phyloP scores from a whole-genome alignment of 2,113 vertebrate species.

The Tautogolabrus adspersus region DNA sequence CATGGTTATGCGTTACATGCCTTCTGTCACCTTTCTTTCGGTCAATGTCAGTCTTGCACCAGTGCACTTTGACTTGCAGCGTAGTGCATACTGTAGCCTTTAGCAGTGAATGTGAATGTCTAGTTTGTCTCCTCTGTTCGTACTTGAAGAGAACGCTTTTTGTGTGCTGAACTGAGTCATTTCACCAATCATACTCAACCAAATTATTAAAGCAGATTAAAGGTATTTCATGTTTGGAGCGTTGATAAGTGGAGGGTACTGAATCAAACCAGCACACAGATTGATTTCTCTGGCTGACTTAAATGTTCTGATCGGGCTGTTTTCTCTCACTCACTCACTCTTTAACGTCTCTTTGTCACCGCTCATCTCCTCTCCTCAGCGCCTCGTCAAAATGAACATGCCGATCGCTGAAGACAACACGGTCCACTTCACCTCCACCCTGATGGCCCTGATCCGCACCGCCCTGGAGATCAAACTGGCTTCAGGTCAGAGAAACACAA shows the following conservation, averaged over 20 bases:
- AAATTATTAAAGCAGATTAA: slow-evolving; percentile 2
- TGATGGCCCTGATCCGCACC: slow-evolving; percentile 97
- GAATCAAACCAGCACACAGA: slow-evolving; percentile 76
- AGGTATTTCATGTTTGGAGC: not conserved
- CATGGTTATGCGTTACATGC: slow-evolving; percentile 81
- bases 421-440: slow-evolving; percentile 96
- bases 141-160: slow-evolving; percentile 74
- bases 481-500: slow-evolving; percentile 87
- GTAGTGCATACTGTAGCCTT: slow-evolving; percentile 73
- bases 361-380: slow-evolving; percentile 80
- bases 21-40: slow-evolving; percentile 76
- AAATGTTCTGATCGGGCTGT: slow-evolving; percentile 38
- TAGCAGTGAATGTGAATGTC: slow-evolving; percentile 78
- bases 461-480: slow-evolving; percentile 97
- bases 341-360: slow-evolving; percentile 29
- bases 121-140: slow-evolving; percentile 53
- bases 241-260: not conserved
- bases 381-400: slow-evolving; percentile 98
- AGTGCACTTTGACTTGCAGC: slow-evolving; percentile 78
- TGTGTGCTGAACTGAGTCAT: slow-evolving; percentile 75
- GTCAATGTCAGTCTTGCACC: slow-evolving; percentile 73
- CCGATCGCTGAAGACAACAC: slow-evolving; percentile 93
- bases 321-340: slow-evolving; percentile 1
- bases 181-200: slow-evolving; percentile 8
- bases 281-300: slow-evolving; percentile 66